phyloP scores from a whole-genome alignment of 2,888 invertebrate genomes.

The Silvanus unidentatus region DNA sequence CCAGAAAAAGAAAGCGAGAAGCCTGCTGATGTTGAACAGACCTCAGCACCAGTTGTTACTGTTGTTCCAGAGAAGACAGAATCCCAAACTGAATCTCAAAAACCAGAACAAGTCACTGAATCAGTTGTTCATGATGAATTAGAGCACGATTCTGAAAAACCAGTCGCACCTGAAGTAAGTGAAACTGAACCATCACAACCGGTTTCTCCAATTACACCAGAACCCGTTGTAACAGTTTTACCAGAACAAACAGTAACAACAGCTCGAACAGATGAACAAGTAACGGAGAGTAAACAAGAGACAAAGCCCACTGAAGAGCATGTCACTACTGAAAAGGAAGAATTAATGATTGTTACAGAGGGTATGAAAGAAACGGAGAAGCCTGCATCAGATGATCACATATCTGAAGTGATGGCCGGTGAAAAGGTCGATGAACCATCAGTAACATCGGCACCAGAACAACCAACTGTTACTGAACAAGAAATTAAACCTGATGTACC shows the following conservation, averaged over 20 bases:
- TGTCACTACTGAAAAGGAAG: conserved; percentile 13
- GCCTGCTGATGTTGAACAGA: too few species aligned
- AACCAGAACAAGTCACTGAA: too few species aligned
- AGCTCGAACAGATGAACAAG: conserved; percentile 10
- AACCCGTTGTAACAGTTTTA: conserved; percentile 11
- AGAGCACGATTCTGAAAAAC: conserved; percentile 5
- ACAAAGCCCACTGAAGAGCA: background rate
- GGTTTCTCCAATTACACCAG: background rate
- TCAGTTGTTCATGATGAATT: background rate
- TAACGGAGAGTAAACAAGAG: conserved; percentile 8
- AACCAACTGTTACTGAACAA: conserved; percentile 2
- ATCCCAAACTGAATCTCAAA: conserved; percentile 17
- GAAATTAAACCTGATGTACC: conserved; percentile 1
- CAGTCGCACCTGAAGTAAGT: conserved; percentile 10
- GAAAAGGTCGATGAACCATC: conserved; percentile 13
- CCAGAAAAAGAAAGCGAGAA: too few species aligned
- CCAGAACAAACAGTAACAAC: conserved; percentile 10
- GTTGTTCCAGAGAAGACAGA: conserved; percentile 9
- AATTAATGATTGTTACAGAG: conserved; percentile 26
- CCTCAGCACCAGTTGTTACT: too few species aligned
- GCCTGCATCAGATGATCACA: conserved; percentile 26
- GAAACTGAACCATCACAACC: conserved; percentile 9
- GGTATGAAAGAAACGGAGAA: conserved; percentile 17
- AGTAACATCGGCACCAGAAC: conserved; percentile 9
- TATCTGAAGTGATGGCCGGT: conserved; percentile 20